A percentile compares a stretch with the other conserved stretches of the same genome.
Conservation (phyloP, 2,888 invertebrate species). For the Leucania comma region DNA sequence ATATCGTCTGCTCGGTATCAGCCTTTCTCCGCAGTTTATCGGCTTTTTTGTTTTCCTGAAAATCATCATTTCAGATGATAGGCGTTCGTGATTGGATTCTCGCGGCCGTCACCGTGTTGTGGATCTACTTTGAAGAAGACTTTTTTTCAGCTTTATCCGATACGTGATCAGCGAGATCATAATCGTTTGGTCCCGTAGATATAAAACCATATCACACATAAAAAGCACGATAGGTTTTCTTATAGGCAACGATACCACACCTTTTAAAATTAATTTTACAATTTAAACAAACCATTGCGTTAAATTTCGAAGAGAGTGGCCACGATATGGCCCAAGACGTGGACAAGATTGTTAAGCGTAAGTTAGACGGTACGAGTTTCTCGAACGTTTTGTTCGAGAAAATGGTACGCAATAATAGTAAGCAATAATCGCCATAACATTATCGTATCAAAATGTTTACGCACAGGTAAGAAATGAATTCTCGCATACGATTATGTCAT, state of each 20-base stretch:
- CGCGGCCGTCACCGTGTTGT: background rate
- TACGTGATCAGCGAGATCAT: background rate
- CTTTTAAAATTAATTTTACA: too few species aligned
- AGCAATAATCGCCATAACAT: too few species aligned
- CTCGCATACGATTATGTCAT: too few species aligned
- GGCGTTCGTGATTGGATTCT: background rate
- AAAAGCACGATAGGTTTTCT: background rate
- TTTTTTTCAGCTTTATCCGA: background rate
- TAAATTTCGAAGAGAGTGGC: background rate
- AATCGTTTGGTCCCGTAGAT: too few species aligned
- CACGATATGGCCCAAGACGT: too few species aligned
- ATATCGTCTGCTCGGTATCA: accelerated
- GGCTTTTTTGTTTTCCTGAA: background rate
- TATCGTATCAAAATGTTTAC: too few species aligned
- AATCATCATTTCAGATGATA: background rate
- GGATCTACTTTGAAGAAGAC: background rate
- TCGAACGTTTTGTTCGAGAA: too few species aligned
- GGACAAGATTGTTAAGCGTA: too few species aligned
- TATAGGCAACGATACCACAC: background rate
- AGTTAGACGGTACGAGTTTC: too few species aligned
- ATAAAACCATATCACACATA: too few species aligned
- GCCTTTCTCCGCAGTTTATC: background rate
- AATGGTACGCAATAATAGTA: too few species aligned
- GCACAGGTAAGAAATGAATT: too few species aligned
- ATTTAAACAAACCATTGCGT: background rate